Percentiles rank a stretch among this genome's conserved stretches.
These are phyloP conservation scores for Tragopan temminckii DNA, from an alignment of 2,797 vertebrate genomes.

Conservation along the genomic window DNA sequence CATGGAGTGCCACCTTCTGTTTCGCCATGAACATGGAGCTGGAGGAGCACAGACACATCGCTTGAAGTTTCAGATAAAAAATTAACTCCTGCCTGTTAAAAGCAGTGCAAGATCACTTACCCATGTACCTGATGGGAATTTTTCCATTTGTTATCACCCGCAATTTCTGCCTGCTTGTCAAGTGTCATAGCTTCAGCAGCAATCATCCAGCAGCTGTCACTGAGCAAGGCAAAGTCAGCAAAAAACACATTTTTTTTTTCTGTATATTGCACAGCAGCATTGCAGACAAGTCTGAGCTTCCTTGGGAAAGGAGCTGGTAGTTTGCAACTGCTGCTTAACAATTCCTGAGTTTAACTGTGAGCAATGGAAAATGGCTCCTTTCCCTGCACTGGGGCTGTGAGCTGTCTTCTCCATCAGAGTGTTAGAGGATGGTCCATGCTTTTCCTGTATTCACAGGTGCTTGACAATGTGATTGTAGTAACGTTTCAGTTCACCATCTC, in stretches of 20 bases:
- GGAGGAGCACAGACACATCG: background rate
- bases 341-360: background rate
- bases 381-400: background rate
- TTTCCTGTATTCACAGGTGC: background rate
- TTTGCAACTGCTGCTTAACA: background rate
- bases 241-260: background rate
- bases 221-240: background rate
- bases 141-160: background rate
- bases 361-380: background rate
- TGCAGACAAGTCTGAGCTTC: background rate
- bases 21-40: background rate
- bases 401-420: fast-evolving
- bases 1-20: background rate
- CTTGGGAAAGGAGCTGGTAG: background rate
- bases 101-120: background rate
- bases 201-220: background rate
- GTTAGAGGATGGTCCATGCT: background rate
- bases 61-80: background rate
- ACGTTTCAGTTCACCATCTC: background rate
- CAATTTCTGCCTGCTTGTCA: background rate
- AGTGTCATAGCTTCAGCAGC: background rate
- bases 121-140: background rate
- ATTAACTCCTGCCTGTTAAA: background rate
- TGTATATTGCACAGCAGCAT: background rate
- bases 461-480: background rate